Evolutionary conservation across 2,888 invertebrate species (phyloP).

Genomic region (Psylliodes chrysocephalus): DNA sequence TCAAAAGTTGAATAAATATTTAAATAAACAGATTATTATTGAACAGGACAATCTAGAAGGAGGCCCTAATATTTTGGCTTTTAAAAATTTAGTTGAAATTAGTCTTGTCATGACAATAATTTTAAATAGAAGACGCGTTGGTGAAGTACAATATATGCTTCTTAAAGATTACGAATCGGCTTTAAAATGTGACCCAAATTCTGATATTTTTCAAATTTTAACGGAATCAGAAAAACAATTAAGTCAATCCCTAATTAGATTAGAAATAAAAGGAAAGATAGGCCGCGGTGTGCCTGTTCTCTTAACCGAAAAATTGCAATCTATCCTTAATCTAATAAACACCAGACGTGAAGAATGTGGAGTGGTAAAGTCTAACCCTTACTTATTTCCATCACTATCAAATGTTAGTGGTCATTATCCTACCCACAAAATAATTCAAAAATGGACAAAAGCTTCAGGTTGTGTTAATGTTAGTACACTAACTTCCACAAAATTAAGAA

Average conservation of each 20-base stretch:
- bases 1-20: conserved; percentile 6
- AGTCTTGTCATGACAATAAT: conserved; percentile 5
- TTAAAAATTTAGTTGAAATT: conserved; percentile 4
- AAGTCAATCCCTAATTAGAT: conserved; percentile 9
- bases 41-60: background rate
- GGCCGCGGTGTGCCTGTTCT: conserved; percentile 24
- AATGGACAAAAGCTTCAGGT: conserved; percentile 3
- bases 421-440: background rate
- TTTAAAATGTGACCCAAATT: background rate
- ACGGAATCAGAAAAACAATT: conserved; percentile 13
- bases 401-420: background rate
- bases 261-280: conserved; percentile 20
- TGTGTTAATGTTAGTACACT: conserved; percentile 8
- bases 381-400: conserved; percentile 11
- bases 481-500: conserved; percentile 9
- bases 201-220: conserved; percentile 12
- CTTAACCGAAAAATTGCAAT: background rate
- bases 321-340: background rate
- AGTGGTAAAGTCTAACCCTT: conserved; percentile 11
- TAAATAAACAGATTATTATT: background rate
- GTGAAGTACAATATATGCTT: conserved; percentile 19
- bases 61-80: background rate
- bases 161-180: conserved; percentile 1
- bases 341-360: background rate
- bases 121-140: conserved; percentile 22